These are phyloP conservation scores for Caenorhabditis wallacei DNA, from an alignment of 2,888 invertebrate genomes.

Conservation along the genomic window DNA sequence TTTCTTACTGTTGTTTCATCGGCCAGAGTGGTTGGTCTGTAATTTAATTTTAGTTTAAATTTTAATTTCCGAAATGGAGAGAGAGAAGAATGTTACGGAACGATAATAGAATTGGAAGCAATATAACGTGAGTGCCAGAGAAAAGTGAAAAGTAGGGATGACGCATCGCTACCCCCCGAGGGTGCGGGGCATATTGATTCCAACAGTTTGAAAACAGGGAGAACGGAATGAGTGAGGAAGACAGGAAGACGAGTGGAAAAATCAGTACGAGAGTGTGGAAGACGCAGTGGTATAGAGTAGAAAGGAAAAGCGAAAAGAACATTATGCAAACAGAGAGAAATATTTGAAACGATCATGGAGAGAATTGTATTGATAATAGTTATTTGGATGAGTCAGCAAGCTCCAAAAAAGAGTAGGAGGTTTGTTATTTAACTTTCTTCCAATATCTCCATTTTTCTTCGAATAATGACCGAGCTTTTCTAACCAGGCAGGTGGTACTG, in stretches of 20 bases:
- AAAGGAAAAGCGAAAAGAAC: constrained; percentile 24
- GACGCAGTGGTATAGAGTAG: not conserved
- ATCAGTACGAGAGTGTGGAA: constrained; percentile 8
- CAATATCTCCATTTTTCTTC: constrained; percentile 4
- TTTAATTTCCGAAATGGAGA: constrained; percentile 31
- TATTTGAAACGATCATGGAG: constrained; percentile 26
- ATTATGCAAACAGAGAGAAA: constrained; percentile 58
- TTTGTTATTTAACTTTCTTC: constrained; percentile 7
- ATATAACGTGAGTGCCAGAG: constrained; percentile 1
- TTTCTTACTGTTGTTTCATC: constrained; percentile 15
- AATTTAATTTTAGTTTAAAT: constrained; percentile 18
- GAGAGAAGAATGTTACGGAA: not conserved
- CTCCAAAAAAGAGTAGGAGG: constrained; percentile 34
- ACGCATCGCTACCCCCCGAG: constrained; percentile 41
- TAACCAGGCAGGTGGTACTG: constrained; percentile 50
- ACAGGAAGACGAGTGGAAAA: constrained; percentile 16
- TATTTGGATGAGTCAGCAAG: constrained; percentile 44
- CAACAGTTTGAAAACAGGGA: constrained; percentile 52
- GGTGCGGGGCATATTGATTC: constrained; percentile 51
- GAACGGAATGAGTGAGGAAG: constrained; percentile 27
- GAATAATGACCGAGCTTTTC: constrained; percentile 12
- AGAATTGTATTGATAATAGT: constrained; percentile 34
- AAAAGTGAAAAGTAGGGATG: constrained; percentile 38
- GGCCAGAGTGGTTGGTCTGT: constrained; percentile 23
- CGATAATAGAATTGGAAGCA: constrained; percentile 43